phyloP scores from a whole-genome alignment of 1,140 invertebrate species.

The Diorhabda carinulata region DNA sequence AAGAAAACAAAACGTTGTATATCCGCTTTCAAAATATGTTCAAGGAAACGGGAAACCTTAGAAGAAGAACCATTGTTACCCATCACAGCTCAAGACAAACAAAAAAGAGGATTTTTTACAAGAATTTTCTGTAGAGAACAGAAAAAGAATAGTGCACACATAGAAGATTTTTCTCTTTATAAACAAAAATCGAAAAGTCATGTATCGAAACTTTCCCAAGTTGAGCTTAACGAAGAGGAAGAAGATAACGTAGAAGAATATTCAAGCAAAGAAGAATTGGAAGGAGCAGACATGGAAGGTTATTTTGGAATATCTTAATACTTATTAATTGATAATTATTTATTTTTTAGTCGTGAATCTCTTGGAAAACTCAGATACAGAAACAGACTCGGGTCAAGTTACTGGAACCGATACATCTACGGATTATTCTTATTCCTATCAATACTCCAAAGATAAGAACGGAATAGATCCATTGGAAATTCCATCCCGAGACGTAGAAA shows the following conservation, averaged over 20 bases:
- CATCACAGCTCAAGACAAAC: too few relatives aligned
- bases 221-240: too few relatives aligned
- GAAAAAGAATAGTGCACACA: too few relatives aligned
- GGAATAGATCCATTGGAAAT: slow-evolving; percentile 7
- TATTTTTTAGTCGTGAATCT: background rate
- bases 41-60: background rate
- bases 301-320: too few relatives aligned
- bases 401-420: slow-evolving; percentile 17
- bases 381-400: background rate
- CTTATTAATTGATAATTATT: too few relatives aligned
- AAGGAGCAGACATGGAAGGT: slow-evolving; percentile 12
- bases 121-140: too few relatives aligned
- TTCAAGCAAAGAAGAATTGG: slow-evolving; percentile 13
- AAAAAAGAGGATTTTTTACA: too few relatives aligned
- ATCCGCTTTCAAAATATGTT: background rate
- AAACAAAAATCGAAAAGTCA: too few relatives aligned
- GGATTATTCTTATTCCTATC: slow-evolving; percentile 40
- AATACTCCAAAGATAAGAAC: slow-evolving; percentile 31
- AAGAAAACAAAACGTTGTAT: background rate
- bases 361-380: background rate
- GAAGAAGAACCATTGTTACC: too few relatives aligned
- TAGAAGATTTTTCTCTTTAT: too few relatives aligned
- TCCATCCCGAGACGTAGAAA: slow-evolving; percentile 39
- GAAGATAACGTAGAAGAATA: too few relatives aligned
- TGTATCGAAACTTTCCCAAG: too few relatives aligned